These are phyloP conservation scores for Phenganax marumi DNA, from an alignment of 92 coral and sea anemone genomes.

Conservation along the genomic window DNA sequence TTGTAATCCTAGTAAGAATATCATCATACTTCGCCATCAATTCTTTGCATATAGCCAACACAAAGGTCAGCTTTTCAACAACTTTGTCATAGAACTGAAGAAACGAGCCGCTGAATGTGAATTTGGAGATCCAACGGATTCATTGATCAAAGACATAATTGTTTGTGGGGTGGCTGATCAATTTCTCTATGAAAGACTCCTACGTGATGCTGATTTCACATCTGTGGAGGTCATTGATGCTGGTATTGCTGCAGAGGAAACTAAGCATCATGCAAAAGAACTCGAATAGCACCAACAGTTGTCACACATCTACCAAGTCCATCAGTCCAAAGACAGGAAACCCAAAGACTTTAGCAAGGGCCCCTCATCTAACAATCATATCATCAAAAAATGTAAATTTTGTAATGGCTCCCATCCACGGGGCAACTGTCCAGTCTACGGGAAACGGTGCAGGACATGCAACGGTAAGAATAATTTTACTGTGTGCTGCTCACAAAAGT, in stretches of 20 bases:
- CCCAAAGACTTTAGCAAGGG: too few species aligned
- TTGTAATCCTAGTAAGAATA: slow-evolving; percentile 52
- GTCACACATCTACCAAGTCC: not conserved
- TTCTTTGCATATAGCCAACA: too few species aligned
- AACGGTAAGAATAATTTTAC: slow-evolving; percentile 45
- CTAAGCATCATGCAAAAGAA: slow-evolving; percentile 53
- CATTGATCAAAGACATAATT: slow-evolving; percentile 46
- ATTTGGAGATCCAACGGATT: too few species aligned
- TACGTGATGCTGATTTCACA: slow-evolving; percentile 35
- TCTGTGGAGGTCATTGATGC: slow-evolving; percentile 44
- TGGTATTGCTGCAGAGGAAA: slow-evolving; percentile 55
- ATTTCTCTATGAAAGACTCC: slow-evolving; percentile 36
- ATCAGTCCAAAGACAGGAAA: not conserved
- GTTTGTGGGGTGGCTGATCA: slow-evolving; percentile 45
- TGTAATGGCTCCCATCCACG: slow-evolving; percentile 42
- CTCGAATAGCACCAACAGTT: not conserved
- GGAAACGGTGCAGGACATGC: slow-evolving; percentile 40
- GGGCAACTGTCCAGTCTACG: slow-evolving; percentile 49
- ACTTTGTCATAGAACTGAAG: too few species aligned
- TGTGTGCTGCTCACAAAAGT: slow-evolving; percentile 31
- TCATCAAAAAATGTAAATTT: slow-evolving; percentile 43
- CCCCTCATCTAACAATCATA: not conserved
- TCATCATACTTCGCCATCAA: too few species aligned
- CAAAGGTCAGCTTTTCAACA: too few species aligned
- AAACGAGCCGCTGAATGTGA: too few species aligned